Percentiles rank a stretch among this genome's conserved stretches.
These are phyloP conservation scores for Parnassius mnemosyne DNA, from an alignment of 2,888 invertebrate species.

Conservation along the genomic window DNA sequence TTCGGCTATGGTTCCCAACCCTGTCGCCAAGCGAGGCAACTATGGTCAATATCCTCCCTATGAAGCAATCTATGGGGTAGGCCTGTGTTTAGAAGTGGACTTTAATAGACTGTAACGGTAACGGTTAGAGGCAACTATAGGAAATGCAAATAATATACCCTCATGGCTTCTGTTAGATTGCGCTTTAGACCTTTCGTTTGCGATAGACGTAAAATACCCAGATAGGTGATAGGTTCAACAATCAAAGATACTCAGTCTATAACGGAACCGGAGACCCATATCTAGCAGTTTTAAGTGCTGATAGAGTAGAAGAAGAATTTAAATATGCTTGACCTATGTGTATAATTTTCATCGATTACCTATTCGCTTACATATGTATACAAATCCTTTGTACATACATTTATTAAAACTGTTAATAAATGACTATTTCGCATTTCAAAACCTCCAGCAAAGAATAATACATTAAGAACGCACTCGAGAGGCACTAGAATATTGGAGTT, in stretches of 20 bases:
- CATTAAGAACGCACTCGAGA: background rate
- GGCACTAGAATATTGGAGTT: conserved; percentile 9
- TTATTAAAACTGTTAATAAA: background rate
- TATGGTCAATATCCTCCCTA: no score
- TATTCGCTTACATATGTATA: background rate
- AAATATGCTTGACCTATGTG: background rate
- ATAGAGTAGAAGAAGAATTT: background rate
- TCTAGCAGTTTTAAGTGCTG: background rate
- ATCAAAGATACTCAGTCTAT: background rate
- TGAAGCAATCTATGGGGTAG: background rate
- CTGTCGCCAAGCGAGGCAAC: no score
- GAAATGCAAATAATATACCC: no score
- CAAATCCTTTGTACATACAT: background rate
- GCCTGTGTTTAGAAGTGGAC: no score
- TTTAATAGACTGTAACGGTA: no score
- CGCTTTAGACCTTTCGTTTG: no score
- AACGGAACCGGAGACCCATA: no score
- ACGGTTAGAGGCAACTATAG: no score
- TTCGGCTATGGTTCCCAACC: no score
- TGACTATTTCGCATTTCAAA: background rate
- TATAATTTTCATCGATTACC: background rate
- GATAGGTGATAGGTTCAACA: no score
- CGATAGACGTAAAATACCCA: no score
- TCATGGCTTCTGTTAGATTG: no score
- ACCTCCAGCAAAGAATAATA: background rate